phyloP scores from a whole-genome alignment of 1,140 invertebrate genomes.

The Leptinotarsa undecemlineata region DNA sequence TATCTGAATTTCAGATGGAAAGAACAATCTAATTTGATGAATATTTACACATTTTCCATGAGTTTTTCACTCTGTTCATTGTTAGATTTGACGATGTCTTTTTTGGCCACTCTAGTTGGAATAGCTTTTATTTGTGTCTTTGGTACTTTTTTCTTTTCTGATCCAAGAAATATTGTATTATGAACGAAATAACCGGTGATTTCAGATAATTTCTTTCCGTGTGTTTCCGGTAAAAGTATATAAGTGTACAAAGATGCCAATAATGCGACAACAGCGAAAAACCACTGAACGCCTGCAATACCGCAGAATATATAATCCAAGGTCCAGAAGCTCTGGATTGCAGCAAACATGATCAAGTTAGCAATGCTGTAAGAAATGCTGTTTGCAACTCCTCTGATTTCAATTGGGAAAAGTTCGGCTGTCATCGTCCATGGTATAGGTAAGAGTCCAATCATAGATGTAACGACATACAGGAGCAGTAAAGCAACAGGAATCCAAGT shows the following conservation, averaged over 20 bases:
- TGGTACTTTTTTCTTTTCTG: slow-evolving; percentile 24
- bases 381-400: slow-evolving; percentile 60
- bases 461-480: slow-evolving; percentile 55
- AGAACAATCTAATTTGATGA: too few species aligned
- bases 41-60: slow-evolving; percentile 26
- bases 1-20: too few species aligned
- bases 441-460: slow-evolving; percentile 63
- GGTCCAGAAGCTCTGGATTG: slow-evolving; percentile 59
- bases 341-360: slow-evolving; percentile 61
- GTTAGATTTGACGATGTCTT: slow-evolving; percentile 35
- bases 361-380: slow-evolving; percentile 57
- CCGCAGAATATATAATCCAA: slow-evolving; percentile 44
- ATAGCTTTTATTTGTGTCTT: slow-evolving; percentile 18
- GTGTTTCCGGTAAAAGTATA: slow-evolving; percentile 72
- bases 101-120: slow-evolving; percentile 29
- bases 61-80: slow-evolving; percentile 31
- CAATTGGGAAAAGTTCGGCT: slow-evolving; percentile 64
- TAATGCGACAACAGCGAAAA: slow-evolving; percentile 67
- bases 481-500: slow-evolving; percentile 41
- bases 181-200: slow-evolving; percentile 66
- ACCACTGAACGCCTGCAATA: slow-evolving; percentile 49
- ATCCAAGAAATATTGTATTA: slow-evolving; percentile 52
- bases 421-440: slow-evolving; percentile 69
- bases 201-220: slow-evolving; percentile 68
- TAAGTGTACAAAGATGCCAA: slow-evolving; percentile 63